phyloP scores from a whole-genome alignment of 2,888 invertebrate genomes.

The Sesamia inferens region DNA sequence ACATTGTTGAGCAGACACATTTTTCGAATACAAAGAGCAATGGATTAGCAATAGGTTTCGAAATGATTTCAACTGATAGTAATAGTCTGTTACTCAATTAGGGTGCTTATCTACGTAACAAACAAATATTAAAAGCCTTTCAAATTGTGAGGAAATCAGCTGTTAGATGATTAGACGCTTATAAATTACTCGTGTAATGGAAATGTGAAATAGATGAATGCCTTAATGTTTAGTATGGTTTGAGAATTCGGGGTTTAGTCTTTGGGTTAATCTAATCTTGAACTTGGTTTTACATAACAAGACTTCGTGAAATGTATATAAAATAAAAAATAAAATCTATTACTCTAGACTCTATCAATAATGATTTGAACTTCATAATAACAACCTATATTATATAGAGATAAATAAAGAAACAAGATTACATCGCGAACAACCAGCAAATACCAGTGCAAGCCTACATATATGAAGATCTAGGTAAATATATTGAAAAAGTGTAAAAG shows the following conservation, averaged over 20 bases:
- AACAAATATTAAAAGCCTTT: too few species aligned
- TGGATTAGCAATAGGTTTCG: too few species aligned
- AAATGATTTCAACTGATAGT: too few species aligned
- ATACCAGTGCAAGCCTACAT: neutral
- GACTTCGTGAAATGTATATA: conserved; percentile 2
- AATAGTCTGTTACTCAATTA: too few species aligned
- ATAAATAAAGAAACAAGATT: neutral
- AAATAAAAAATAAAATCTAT: neutral
- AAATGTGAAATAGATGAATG: too few species aligned
- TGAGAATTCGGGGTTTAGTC: too few species aligned
- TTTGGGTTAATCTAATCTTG: too few species aligned
- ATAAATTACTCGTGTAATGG: neutral
- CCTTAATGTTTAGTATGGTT: neutral
- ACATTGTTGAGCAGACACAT: too few species aligned
- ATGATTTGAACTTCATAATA: neutral
- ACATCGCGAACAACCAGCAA: neutral
- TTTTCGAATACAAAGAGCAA: too few species aligned
- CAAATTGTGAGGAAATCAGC: too few species aligned
- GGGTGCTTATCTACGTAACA: too few species aligned
- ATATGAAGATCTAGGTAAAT: conserved; percentile 1
- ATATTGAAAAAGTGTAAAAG: conserved; percentile 10
- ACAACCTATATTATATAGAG: neutral
- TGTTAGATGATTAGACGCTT: too few species aligned
- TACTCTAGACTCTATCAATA: neutral
- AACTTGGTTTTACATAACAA: neutral